Evolutionary conservation across 2,888 invertebrate genomes (phyloP).

Genomic region (Drosophila kuntzei): DNA sequence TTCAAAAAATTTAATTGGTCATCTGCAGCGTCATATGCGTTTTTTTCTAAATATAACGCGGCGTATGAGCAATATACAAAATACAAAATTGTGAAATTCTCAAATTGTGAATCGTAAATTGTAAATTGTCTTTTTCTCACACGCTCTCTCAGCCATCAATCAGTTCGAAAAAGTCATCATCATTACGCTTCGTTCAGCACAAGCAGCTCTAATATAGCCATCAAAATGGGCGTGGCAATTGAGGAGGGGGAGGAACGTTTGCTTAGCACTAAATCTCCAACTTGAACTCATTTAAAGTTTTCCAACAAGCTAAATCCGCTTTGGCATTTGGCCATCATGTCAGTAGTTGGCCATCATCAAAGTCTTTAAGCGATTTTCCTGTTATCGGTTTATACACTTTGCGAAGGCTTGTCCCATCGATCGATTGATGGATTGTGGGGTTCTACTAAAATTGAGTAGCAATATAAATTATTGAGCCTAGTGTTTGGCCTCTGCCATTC

Average conservation of each 20-base stretch:
- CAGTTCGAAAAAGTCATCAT: slow-evolving; percentile 67
- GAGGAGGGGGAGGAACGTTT: neutral
- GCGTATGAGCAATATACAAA: slow-evolving; percentile 66
- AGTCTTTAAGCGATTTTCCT: slow-evolving; percentile 67
- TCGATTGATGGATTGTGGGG: slow-evolving; percentile 18
- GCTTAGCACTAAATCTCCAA: slow-evolving; percentile 54
- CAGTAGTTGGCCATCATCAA: slow-evolving; percentile 63
- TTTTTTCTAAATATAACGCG: slow-evolving; percentile 34
- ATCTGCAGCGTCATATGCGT: slow-evolving; percentile 44
- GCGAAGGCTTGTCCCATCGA: slow-evolving; percentile 6
- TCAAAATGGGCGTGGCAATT: slow-evolving; percentile 41
- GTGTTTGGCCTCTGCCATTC: neutral
- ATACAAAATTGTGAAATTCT: slow-evolving; percentile 3
- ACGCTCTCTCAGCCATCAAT: slow-evolving; percentile 49
- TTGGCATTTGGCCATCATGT: slow-evolving; percentile 68
- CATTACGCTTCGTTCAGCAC: slow-evolving; percentile 72
- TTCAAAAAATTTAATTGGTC: slow-evolving; percentile 51
- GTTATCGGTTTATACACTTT: slow-evolving; percentile 47
- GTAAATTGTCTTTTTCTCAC: slow-evolving; percentile 42
- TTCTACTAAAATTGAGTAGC: neutral
- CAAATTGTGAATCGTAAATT: slow-evolving; percentile 46
- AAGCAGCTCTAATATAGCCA: slow-evolving; percentile 23
- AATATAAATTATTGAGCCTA: slow-evolving; percentile 12
- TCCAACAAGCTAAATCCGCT: slow-evolving; percentile 71
- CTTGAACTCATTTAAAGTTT: slow-evolving; percentile 80